A percentile compares a stretch with the other conserved stretches of the same genome.
Conservation (phyloP, 2,888 invertebrate species). For the Aporophyla lueneburgensis region DNA sequence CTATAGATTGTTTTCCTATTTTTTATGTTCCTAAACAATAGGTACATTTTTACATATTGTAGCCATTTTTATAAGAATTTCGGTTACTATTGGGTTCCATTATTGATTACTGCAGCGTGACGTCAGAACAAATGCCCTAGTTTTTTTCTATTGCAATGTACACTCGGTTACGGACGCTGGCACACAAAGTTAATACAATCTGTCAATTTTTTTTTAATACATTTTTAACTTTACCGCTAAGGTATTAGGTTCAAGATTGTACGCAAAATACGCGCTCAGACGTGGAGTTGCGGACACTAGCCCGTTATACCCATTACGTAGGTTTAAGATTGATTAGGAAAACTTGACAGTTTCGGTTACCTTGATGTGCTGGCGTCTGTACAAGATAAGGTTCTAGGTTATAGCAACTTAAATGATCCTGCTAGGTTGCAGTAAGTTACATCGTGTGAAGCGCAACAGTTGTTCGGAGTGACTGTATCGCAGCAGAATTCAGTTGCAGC, state of each 20-base stretch:
- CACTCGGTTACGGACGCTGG: too few species aligned
- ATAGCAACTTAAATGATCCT: not conserved
- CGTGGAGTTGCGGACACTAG: too few species aligned
- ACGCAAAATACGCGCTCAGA: too few species aligned
- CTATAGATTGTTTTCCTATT: not conserved
- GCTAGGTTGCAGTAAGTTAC: not conserved
- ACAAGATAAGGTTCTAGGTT: not conserved
- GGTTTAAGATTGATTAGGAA: too few species aligned
- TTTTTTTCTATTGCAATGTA: not conserved
- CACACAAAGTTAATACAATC: too few species aligned
- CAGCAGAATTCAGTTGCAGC: not conserved
- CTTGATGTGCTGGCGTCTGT: too few species aligned
- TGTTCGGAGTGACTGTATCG: not conserved
- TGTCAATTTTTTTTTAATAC: too few species aligned
- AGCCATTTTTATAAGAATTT: not conserved
- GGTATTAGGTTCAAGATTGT: too few species aligned
- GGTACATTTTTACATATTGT: not conserved
- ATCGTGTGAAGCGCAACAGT: not conserved
- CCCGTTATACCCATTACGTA: too few species aligned
- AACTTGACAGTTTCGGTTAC: too few species aligned
- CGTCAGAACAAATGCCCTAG: not conserved
- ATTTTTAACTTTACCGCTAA: too few species aligned
- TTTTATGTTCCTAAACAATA: not conserved
- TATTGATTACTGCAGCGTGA: constrained; percentile 19
- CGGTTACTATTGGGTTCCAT: not conserved